Evolutionary conservation across 2,888 invertebrate species (phyloP), one percentile per base, ranked within the genome.

Genomic region (Platynereis dumerilii): DNA sequence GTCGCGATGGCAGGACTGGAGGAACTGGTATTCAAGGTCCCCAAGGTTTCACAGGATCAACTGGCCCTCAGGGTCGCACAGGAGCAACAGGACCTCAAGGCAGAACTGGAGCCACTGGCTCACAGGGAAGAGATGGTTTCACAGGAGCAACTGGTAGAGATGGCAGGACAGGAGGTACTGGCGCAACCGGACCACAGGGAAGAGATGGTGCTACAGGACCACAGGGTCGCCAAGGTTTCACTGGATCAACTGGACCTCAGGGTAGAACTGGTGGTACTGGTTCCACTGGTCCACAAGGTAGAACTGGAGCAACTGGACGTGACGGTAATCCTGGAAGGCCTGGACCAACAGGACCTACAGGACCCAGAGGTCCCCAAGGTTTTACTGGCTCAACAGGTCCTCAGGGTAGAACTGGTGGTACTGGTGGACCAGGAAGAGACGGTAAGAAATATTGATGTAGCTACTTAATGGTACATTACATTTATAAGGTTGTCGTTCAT

Each of bases 271-370:
- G 67, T 20, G 39, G 26, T 20, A 60, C 64, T 53, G 67, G 67
- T 28, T 22, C 64, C 7, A 63, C 48, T 48, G 67, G 67, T 56
- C 64, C 58, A 22, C 10, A 17, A 29, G 59, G 59, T 22, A 28
- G 24, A 17, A 24, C 44, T 44, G 59, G 62, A 56, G 2, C 48
- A 1, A 57, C n/a, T 56, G 62, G 66, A 39, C 15, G 17, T 3
- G 26, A 20, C 10, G 59, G 56, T 42, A 28, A 26, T 22, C 22
- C 64, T 22, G 67, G 67, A 7, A 3, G 5, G 10, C 67, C 64
- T 27, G 69, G 69, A 42, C 22, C 58, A 20, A 64, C 64, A 22
- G 69, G 69, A 27, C 24, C 58, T 5, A 61, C 57, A 20, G 67
- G 67, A 17, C 3, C 39, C 60, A 53, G 27, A 56, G 67, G 67